Evolutionary conservation across 2,888 invertebrate species (phyloP).

Genomic region (Trichacis sp.): DNA sequence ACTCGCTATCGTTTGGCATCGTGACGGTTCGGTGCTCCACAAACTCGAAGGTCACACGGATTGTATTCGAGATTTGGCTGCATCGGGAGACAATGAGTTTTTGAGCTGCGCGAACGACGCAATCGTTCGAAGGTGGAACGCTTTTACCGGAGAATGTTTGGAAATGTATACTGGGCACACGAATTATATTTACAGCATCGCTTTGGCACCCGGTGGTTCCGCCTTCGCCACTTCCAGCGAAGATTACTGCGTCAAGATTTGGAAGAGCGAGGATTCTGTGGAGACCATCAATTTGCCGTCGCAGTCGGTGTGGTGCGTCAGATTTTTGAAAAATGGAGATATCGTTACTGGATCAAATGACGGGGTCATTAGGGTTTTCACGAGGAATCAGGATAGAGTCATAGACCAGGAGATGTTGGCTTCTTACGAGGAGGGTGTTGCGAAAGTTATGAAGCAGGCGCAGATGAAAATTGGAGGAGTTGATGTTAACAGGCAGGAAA

Average conservation of each 20-base stretch:
- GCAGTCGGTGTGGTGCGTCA: slow-evolving; percentile 90
- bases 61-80: slow-evolving; percentile 86
- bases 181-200: slow-evolving; percentile 84
- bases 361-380: slow-evolving; percentile 88
- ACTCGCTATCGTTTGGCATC: slow-evolving; percentile 85
- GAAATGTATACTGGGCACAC: slow-evolving; percentile 84
- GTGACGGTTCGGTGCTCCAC: slow-evolving; percentile 71
- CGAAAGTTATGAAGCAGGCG: slow-evolving; percentile 72
- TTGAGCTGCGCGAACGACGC: slow-evolving; percentile 95
- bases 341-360: slow-evolving; percentile 86
- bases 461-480: slow-evolving; percentile 85
- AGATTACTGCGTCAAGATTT: slow-evolving; percentile 86
- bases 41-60: slow-evolving; percentile 84
- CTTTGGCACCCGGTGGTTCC: slow-evolving; percentile 68
- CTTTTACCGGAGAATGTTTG: slow-evolving; percentile 81
- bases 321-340: slow-evolving; percentile 86
- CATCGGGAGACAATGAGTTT: slow-evolving; percentile 80
- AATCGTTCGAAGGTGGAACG: slow-evolving; percentile 84
- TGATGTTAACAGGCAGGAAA: slow-evolving; percentile 77
- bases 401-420: slow-evolving; percentile 76
- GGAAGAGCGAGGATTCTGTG: slow-evolving; percentile 76
- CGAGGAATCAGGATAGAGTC: slow-evolving; percentile 77
- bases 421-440: slow-evolving; percentile 81
- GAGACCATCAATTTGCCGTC: slow-evolving; percentile 83
- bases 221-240: slow-evolving; percentile 89